Base-by-base conservation (phyloP, 1,140 invertebrate species). In the Cephus cinctus region DNA sequence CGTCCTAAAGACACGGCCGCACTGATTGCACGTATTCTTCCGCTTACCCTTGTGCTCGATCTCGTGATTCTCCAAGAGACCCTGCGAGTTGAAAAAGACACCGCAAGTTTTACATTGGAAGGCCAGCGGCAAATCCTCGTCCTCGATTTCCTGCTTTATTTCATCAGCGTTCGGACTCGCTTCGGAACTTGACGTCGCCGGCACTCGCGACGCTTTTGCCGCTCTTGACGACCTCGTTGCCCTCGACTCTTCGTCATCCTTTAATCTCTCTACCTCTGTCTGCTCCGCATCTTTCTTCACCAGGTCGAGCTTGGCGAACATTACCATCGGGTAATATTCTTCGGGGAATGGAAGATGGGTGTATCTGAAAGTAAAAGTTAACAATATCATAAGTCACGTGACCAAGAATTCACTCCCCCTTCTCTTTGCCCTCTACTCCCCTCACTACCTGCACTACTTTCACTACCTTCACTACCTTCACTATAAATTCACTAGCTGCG, bases 301-400 rank as follows among this genome's bases (percentile, higher is more conserved):
- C 47, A 65, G 52, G 4, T 73, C 69, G 46, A 68, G 57, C 50
- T 72, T 71, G 18, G 61, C 45, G 40, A 65, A 61, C 59, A 69
- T 65, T 49, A 46, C 48, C 57, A 63, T 62, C 39, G 65, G 57
- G 38, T 57, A 69, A 67, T 64, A 65, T 12, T 59, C 61, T 50
- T 69, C 67, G 45, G 68, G 25, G 47, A 56, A 68, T 35, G 53
- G 40, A 49, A 63, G 51, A 43, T 59, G 60, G 40, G 54, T 56
- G 59, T 59, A 74, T 59, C 74, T 76, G 73, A 59, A 76, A 75
- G 45, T 63, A 64, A 68, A 75, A 74, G 64, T 65, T 64, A 56
- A 61, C 50, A 59, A n/a, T n/a, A n/a, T n/a, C n/a, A n/a, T n/a
- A n/a, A n/a, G n/a, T n/a, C n/a, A n/a, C n/a, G n/a, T n/a, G n/a